Conservation (phyloP, 2,797 vertebrate genomes). For the Sphaeramia orbicularis region DNA sequence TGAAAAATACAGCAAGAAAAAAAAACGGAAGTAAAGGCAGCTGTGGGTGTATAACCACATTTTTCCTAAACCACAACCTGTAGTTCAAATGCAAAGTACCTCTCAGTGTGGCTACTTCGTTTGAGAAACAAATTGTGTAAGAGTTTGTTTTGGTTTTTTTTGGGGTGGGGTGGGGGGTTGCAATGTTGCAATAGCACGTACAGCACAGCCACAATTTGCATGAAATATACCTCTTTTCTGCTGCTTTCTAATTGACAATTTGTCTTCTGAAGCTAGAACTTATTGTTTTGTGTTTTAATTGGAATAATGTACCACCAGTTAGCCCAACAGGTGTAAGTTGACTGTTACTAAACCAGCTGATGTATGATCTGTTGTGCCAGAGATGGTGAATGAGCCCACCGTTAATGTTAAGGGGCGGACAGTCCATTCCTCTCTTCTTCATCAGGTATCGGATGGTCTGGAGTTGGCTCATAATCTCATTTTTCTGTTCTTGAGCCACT, state of each 20-base stretch:
- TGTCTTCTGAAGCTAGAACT: background rate
- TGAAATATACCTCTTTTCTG: no score
- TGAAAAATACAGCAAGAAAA: no score
- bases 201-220: no score
- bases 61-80: background rate
- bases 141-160: no score
- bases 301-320: background rate
- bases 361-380: no score
- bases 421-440: constrained; percentile 94
- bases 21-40: no score
- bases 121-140: constrained; percentile 16
- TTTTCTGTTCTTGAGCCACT: constrained; percentile 92
- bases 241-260: no score
- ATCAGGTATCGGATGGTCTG: constrained; percentile 91
- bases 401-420: constrained; percentile 79
- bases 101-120: background rate
- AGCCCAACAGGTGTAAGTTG: no score
- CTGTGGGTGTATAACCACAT: constrained; percentile 3
- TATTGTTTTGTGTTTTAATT: background rate
- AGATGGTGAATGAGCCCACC: constrained; percentile 66
- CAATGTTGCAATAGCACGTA: no score
- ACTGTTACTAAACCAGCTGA: background rate
- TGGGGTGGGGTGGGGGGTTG: no score
- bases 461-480: constrained; percentile 94
- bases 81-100: constrained; percentile 30